Evolutionary conservation across 2,113 vertebrate species (phyloP), one percentile per base, ranked within the genome.

Genomic region (Dromiciops gliroides): DNA sequence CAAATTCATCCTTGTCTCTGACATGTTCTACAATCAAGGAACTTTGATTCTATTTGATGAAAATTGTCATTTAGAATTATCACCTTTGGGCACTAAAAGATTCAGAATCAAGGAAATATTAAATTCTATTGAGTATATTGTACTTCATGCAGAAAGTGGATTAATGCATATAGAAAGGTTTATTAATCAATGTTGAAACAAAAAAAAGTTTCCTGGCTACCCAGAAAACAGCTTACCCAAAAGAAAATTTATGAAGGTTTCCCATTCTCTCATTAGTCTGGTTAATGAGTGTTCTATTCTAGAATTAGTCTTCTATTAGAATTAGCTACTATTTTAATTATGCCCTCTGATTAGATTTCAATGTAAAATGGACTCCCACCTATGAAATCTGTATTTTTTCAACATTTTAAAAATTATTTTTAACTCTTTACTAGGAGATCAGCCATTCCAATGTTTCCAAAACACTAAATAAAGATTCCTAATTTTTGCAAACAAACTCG

Each of bases 11-110:
- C 25, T 53, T 53, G 7, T 53, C 52, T 53, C 25, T 53, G 52
- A 53, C 52, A 53, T 53, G 52, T 22, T 37, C 92, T 92, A 56
- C 0, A 51, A 19, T 91, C 94, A 12, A 75, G 0, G 89, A 91
- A 92, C 47, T 93, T 51, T 48, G 96, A 24, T 60, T 83, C 1
- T 50, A 28, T 75, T 3, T 31, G 93, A 92, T 89, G 51, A 95
- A 96, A 96, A 94, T 52, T 93, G 9, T 24, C 56, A 28, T 89
- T 95, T 28, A 92, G 89, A 93, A 92, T 92, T 23, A 24, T 26
- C 24, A 91, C 49, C 16, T 51, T 60, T 12, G 90, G 37, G 22
- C 31, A 51, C 52, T 92, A 47, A 22, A 92, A 96, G 24, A 93
- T 75, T 91, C 0, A 89, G 50, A 96, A 49, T 91, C 24, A 90